Evolutionary conservation across 2,797 vertebrate species (phyloP).

Genomic region (Chiloscyllium punctatum): DNA sequence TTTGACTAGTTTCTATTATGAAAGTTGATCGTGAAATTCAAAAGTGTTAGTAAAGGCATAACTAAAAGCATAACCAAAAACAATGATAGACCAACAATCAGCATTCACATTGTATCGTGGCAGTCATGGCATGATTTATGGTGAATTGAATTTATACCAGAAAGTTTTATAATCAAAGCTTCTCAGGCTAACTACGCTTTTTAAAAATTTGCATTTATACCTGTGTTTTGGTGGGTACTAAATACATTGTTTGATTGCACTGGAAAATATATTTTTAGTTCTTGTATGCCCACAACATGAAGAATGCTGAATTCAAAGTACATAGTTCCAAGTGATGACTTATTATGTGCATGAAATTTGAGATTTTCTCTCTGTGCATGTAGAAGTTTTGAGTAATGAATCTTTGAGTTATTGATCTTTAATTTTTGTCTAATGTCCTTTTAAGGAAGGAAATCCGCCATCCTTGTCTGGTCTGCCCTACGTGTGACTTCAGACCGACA

Average conservation of each 20-base stretch:
- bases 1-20: neutral
- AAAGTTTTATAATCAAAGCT: neutral
- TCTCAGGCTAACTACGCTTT: neutral
- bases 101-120: no score
- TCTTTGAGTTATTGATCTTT: neutral
- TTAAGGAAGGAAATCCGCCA: no score
- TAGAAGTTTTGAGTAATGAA: neutral
- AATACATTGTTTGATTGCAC: neutral
- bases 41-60: neutral
- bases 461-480: no score
- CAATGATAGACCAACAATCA: no score
- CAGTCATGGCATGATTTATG: neutral
- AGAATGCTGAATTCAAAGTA: neutral
- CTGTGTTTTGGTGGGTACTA: neutral
- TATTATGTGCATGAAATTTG: neutral
- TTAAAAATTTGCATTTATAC: neutral
- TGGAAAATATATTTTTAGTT: neutral
- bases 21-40: neutral
- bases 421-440: neutral
- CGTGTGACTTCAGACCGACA: no score
- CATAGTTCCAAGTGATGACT: neutral
- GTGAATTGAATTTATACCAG: neutral
- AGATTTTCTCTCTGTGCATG: neutral
- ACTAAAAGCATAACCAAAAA: neutral
- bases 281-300: neutral